Conservation (phyloP, 2,888 invertebrate genomes). For the Masnerella sp. region DNA sequence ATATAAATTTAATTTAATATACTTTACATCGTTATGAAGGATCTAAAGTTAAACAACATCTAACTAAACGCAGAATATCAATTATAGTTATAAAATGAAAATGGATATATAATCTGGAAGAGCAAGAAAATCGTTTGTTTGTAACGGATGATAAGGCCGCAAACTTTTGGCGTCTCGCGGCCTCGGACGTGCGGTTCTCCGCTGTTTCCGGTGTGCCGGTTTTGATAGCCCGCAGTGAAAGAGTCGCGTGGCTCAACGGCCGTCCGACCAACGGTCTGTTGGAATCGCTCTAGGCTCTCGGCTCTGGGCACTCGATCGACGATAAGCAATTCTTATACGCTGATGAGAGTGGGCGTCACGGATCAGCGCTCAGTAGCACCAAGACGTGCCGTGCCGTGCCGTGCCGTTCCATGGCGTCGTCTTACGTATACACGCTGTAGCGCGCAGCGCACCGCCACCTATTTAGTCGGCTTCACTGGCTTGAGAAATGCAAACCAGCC, state of each 20-base stretch:
- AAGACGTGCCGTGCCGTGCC: constrained; percentile 68
- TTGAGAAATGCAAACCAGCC: constrained; percentile 65
- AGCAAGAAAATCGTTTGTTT: too few relatives aligned
- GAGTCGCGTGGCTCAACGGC: constrained; percentile 21
- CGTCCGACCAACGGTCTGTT: constrained; percentile 15
- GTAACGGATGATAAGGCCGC: constrained; percentile 20
- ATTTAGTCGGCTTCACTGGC: too few relatives aligned
- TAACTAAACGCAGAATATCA: too few relatives aligned
- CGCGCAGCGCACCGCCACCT: constrained; percentile 9
- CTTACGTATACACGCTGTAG: too few relatives aligned
- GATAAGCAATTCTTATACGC: constrained; percentile 40
- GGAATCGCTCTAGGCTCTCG: constrained; percentile 8
- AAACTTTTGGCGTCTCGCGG: constrained; percentile 45
- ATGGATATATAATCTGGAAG: too few relatives aligned
- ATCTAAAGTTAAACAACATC: too few relatives aligned
- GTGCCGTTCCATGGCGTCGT: too few relatives aligned
- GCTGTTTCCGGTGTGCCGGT: constrained; percentile 64
- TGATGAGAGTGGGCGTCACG: constrained; percentile 72
- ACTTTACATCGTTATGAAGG: too few relatives aligned
- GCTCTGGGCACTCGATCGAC: constrained; percentile 23
- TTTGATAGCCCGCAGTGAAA: constrained; percentile 35
- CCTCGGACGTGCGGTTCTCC: constrained; percentile 42
- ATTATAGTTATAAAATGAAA: too few relatives aligned
- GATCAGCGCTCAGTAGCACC: constrained; percentile 72
- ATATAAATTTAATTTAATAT: too few relatives aligned